Conservation (phyloP, 2,113 vertebrate species). For the Neodontobutis hainanensis region DNA sequence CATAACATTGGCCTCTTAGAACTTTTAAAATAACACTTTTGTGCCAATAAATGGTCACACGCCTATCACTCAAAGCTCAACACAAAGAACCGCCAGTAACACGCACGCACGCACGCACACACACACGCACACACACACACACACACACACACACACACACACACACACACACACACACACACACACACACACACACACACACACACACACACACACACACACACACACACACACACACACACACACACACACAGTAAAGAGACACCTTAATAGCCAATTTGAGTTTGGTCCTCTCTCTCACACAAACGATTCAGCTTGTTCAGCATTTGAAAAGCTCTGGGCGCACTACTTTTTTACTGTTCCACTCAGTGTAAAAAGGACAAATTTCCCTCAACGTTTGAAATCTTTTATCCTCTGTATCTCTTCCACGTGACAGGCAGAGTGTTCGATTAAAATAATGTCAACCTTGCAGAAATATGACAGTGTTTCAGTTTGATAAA, state of each 20-base stretch:
- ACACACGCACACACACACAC: neutral
- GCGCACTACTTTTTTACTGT: slow-evolving; percentile 20
- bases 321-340: slow-evolving; percentile 40
- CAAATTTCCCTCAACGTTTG: slow-evolving; percentile 43
- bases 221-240: neutral
- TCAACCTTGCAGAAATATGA: slow-evolving; percentile 57
- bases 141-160: neutral
- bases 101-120: too few relatives aligned
- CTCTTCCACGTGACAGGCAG: slow-evolving; percentile 25
- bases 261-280: neutral
- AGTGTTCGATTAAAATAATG: slow-evolving; percentile 66
- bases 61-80: neutral
- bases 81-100: neutral
- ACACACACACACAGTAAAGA: neutral
- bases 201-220: neutral
- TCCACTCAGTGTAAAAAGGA: slow-evolving; percentile 42
- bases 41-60: neutral
- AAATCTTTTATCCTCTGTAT: slow-evolving; percentile 48
- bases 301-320: slow-evolving; percentile 34
- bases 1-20: slow-evolving; percentile 46
- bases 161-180: neutral
- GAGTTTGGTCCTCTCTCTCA: neutral
- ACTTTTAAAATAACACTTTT: slow-evolving; percentile 38
- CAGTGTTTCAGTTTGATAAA: slow-evolving; percentile 57
- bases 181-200: neutral